Percentiles rank a stretch among this genome's conserved stretches.
Evolutionary conservation across 2,888 invertebrate species (phyloP).

Genomic region (Conops quadrifasciatus): DNA sequence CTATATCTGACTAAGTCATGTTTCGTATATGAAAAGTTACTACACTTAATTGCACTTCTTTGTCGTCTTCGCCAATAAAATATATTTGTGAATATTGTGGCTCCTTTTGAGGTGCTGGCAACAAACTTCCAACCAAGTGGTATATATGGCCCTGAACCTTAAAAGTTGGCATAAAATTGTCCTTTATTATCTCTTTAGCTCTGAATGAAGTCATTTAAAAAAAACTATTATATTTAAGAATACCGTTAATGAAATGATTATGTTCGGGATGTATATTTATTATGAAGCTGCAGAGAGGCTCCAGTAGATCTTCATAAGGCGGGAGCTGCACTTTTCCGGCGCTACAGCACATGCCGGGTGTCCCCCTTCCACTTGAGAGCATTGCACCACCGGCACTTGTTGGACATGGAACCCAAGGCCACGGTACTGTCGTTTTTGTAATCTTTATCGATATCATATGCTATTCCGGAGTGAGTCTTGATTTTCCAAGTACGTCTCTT

Average conservation of each 20-base stretch:
- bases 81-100: neutral
- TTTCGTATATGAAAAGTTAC: neutral
- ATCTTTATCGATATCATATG: neutral
- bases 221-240: neutral
- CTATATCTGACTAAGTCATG: neutral
- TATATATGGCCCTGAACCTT: neutral
- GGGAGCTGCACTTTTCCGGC: conserved; percentile 9
- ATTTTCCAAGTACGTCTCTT: neutral
- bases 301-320: neutral
- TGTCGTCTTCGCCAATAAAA: neutral
- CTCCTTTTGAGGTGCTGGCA: neutral
- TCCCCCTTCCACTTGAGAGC: conserved; percentile 9
- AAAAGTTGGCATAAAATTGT: neutral
- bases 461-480: neutral
- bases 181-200: neutral
- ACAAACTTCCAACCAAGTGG: neutral
- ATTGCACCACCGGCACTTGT: neutral
- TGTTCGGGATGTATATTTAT: neutral
- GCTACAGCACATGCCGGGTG: conserved; percentile 12
- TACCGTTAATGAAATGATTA: neutral
- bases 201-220: neutral
- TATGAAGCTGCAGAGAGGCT: neutral
- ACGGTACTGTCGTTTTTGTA: neutral
- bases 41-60: neutral
- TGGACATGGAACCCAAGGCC: neutral